A percentile compares a stretch with the other conserved stretches of the same genome.
phyloP scores from a whole-genome alignment of 2,797 vertebrate species.

The Phaenicophaeus curvirostris region DNA sequence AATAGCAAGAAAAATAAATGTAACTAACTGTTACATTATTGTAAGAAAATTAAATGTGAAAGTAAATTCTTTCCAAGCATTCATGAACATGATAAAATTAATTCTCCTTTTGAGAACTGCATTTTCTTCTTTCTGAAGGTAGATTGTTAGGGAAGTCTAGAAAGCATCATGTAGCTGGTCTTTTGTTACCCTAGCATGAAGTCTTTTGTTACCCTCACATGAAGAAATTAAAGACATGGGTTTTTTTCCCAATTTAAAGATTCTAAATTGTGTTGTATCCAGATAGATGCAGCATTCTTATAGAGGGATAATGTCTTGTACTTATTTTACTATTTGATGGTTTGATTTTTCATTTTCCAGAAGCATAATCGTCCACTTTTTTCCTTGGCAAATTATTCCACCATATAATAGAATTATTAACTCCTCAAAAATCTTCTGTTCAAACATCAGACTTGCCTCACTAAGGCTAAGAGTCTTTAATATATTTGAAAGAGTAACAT shows the following conservation, averaged over 20 bases:
- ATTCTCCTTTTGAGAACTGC: neutral
- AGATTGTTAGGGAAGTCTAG: neutral
- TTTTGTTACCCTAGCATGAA: neutral
- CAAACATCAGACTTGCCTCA: slow-evolving; percentile 7
- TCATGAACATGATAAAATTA: neutral
- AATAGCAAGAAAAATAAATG: slow-evolving; percentile 4
- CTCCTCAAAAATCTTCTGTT: slow-evolving; percentile 34
- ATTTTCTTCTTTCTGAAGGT: neutral
- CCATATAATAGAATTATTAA: slow-evolving; percentile 31
- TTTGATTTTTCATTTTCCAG: slow-evolving; percentile 2
- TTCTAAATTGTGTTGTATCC: neutral
- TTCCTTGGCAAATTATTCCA: slow-evolving; percentile 9
- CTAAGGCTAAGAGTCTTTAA: neutral
- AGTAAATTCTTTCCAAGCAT: slow-evolving; percentile 1
- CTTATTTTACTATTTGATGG: neutral
- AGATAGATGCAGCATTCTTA: neutral
- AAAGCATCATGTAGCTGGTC: neutral
- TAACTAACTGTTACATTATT: neutral
- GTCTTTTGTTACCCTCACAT: neutral
- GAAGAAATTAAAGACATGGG: neutral
- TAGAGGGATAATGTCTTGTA: neutral
- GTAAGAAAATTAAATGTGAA: neutral
- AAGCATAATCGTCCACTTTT: neutral
- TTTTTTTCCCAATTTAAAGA: neutral
- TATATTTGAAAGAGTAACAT: slow-evolving; percentile 5